These are phyloP conservation scores for Graptemys geographica DNA, from an alignment of 2,797 vertebrate species.

Conservation along the genomic window DNA sequence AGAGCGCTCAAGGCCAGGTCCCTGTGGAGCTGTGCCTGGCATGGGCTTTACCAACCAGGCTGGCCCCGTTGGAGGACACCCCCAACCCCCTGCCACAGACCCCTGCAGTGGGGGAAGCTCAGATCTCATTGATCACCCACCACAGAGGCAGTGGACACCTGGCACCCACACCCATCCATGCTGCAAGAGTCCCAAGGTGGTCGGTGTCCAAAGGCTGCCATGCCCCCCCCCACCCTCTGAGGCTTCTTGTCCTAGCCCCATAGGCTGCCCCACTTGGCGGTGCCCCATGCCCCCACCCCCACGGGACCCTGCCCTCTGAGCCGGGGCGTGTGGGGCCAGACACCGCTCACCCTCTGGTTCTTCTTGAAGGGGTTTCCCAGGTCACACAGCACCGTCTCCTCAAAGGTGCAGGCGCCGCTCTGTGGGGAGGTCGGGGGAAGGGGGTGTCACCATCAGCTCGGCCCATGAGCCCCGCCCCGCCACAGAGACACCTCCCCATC, in stretches of 20 bases:
- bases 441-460: neutral
- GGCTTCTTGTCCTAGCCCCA: neutral
- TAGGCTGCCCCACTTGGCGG: neutral
- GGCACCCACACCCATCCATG: too few relatives aligned
- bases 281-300: neutral
- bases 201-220: rapidly evolving
- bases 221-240: neutral
- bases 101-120: neutral
- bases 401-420: conserved; percentile 74
- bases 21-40: neutral
- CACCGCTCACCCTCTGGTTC: conserved; percentile 79
- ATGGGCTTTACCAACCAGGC: neutral
- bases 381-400: conserved; percentile 83
- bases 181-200: neutral
- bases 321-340: neutral
- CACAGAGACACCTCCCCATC: neutral
- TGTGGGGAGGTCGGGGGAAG: conserved; percentile 16
- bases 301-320: neutral
- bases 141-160: neutral
- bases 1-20: rapidly evolving
- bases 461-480: too few relatives aligned
- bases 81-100: neutral
- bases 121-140: neutral
- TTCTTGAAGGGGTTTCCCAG: conserved; percentile 92
- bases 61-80: too few relatives aligned